A percentile compares a stretch with the other conserved stretches of the same genome.
Evolutionary conservation across 2,797 vertebrate genomes (phyloP).

Genomic region (Syngnathus acus): DNA sequence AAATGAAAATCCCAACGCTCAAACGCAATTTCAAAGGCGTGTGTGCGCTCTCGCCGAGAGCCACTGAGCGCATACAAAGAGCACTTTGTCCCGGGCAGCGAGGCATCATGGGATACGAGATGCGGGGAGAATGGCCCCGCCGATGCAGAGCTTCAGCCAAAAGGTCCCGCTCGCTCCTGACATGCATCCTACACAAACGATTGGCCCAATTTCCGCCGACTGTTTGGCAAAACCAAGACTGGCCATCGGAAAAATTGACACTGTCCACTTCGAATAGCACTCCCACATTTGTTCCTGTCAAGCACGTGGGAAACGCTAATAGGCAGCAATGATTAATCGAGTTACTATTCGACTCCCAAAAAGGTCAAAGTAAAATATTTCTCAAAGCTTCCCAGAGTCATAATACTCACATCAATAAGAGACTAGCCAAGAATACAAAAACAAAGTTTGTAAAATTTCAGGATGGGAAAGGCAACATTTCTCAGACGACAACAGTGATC

Average conservation of each 20-base stretch:
- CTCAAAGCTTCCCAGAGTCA: too few species aligned
- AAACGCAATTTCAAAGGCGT: conserved; percentile 71
- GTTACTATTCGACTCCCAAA: neutral
- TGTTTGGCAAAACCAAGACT: neutral
- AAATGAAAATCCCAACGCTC: conserved; percentile 77
- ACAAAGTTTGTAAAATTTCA: too few species aligned
- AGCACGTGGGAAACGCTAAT: neutral
- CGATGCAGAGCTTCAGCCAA: neutral
- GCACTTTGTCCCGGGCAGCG: conserved; percentile 78
- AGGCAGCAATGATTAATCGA: neutral
- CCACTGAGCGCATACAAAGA: conserved; percentile 72
- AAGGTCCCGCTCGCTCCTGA: conserved; percentile 54
- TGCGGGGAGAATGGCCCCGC: conserved; percentile 60
- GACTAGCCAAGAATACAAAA: too few species aligned
- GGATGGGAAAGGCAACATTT: too few species aligned
- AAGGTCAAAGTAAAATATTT: too few species aligned
- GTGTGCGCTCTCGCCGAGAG: conserved; percentile 73
- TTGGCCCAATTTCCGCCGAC: conserved; percentile 29
- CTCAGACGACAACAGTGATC: too few species aligned
- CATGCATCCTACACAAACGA: conserved; percentile 63
- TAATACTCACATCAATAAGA: too few species aligned
- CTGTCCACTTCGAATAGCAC: neutral
- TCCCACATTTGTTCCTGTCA: neutral
- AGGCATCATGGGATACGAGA: conserved; percentile 79
- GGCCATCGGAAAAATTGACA: neutral